Percentiles rank a stretch among this genome's conserved stretches.
Conservation (phyloP, 2,113 vertebrate genomes). For the Holacanthus passer region DNA sequence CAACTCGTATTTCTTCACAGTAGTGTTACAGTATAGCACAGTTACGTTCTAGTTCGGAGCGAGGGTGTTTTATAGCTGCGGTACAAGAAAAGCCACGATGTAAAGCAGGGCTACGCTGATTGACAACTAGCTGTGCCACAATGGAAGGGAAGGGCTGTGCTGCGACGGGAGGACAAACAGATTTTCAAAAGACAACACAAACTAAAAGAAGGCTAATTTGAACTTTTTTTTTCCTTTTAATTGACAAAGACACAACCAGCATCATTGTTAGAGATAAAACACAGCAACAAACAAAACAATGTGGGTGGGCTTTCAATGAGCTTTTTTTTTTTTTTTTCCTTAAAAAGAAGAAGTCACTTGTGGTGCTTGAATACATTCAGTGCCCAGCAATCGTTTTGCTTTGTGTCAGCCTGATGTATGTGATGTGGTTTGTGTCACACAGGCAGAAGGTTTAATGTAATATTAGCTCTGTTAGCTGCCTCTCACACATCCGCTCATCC, state of each 20-base stretch:
- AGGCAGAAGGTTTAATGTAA: slow-evolving; percentile 58
- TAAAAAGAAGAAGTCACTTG: slow-evolving; percentile 80
- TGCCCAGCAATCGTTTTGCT: slow-evolving; percentile 62
- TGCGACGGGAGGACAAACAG: slow-evolving; percentile 35
- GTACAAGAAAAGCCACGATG: slow-evolving; percentile 42
- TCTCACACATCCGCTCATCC: slow-evolving; percentile 55
- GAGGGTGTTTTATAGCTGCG: slow-evolving; percentile 50
- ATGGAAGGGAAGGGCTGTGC: slow-evolving; percentile 37
- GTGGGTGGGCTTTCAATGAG: slow-evolving; percentile 52
- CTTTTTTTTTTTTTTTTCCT: slow-evolving; percentile 24
- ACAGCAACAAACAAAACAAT: slow-evolving; percentile 48
- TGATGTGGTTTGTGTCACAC: slow-evolving; percentile 62
- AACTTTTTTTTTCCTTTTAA: slow-evolving; percentile 38
- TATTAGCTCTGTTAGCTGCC: slow-evolving; percentile 64
- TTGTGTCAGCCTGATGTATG: slow-evolving; percentile 51
- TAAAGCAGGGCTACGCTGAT: slow-evolving; percentile 27
- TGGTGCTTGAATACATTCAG: slow-evolving; percentile 83
- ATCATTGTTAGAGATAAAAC: slow-evolving; percentile 48
- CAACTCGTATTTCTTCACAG: slow-evolving; percentile 67
- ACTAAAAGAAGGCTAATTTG: slow-evolving; percentile 49
- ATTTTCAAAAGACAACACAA: slow-evolving; percentile 59
- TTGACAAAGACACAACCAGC: slow-evolving; percentile 56
- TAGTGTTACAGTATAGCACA: slow-evolving; percentile 71
- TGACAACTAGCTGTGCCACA: slow-evolving; percentile 39
- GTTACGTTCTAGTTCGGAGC: slow-evolving; percentile 56